These are phyloP conservation scores for Drosophila ercepeae DNA, from an alignment of 1,140 invertebrate species.

Conservation along the genomic window DNA sequence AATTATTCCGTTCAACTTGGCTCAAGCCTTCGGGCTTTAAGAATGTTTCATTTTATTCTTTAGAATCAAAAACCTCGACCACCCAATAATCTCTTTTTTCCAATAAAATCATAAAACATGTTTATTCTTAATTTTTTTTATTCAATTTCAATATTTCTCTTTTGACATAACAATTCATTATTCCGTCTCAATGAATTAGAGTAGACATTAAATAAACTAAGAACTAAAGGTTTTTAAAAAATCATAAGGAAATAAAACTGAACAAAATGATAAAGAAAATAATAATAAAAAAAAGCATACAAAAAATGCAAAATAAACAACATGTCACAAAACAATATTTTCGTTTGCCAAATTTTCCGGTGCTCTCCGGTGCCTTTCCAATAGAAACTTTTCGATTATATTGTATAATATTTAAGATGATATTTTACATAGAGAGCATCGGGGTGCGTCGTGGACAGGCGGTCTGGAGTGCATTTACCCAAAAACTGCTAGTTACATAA, in stretches of 20 bases:
- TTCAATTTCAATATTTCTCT: slow-evolving; percentile 77
- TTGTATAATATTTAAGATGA: slow-evolving; percentile 1
- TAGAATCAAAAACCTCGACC: too few species aligned
- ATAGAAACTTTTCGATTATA: slow-evolving; percentile 35
- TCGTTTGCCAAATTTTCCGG: slow-evolving; percentile 33
- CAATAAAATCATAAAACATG: not conserved
- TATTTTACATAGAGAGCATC: slow-evolving; percentile 34
- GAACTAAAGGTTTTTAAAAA: slow-evolving; percentile 60
- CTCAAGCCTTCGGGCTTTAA: too few species aligned
- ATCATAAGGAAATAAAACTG: slow-evolving; percentile 60
- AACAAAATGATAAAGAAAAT: slow-evolving; percentile 68
- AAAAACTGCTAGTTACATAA: slow-evolving; percentile 19
- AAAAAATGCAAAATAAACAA: slow-evolving; percentile 81
- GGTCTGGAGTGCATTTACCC: slow-evolving; percentile 64
- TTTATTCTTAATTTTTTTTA: slow-evolving; percentile 78
- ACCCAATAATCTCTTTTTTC: too few species aligned
- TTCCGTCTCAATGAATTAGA: slow-evolving; percentile 76
- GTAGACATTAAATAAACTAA: slow-evolving; percentile 80
- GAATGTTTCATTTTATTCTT: too few species aligned
- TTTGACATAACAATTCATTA: slow-evolving; percentile 81
- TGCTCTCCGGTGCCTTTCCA: slow-evolving; percentile 10
- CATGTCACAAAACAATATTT: slow-evolving; percentile 72
- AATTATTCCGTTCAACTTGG: not conserved
- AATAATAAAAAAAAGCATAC: slow-evolving; percentile 70
- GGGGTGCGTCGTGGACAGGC: slow-evolving; percentile 40